Conservation (phyloP, 2,113 vertebrate species). For the Porphyrio hochstetteri region DNA sequence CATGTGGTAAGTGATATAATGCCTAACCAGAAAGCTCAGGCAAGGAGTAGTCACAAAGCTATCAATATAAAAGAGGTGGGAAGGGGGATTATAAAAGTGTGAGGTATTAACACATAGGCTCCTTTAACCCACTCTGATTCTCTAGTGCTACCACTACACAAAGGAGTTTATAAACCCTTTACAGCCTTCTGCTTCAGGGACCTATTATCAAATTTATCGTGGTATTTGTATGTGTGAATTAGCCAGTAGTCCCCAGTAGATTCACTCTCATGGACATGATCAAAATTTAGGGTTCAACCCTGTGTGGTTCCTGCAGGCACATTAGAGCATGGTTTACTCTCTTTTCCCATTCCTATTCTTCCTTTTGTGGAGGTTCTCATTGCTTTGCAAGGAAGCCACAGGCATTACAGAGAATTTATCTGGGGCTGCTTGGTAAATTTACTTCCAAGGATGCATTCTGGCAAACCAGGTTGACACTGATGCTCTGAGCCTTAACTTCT, state of each 20-base stretch:
- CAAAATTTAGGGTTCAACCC: neutral
- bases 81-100: neutral
- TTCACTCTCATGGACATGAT: rapidly evolving
- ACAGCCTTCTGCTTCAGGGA: neutral
- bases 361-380: neutral
- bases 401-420: neutral
- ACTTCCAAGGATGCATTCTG: neutral
- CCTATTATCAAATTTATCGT: neutral
- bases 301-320: neutral
- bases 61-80: neutral
- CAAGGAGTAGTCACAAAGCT: neutral
- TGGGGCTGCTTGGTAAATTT: neutral
- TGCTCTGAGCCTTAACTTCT: neutral
- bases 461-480: neutral
- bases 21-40: neutral
- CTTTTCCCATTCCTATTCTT: neutral
- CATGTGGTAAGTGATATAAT: neutral
- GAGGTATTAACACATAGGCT: neutral
- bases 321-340: neutral
- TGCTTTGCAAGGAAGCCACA: neutral
- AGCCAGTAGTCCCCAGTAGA: neutral
- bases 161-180: neutral
- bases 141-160: neutral
- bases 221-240: neutral
- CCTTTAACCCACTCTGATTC: neutral